Evolutionary conservation across 2,113 vertebrate genomes (phyloP), one percentile per base, ranked within the genome.

Genomic region (Sapajus apella): DNA sequence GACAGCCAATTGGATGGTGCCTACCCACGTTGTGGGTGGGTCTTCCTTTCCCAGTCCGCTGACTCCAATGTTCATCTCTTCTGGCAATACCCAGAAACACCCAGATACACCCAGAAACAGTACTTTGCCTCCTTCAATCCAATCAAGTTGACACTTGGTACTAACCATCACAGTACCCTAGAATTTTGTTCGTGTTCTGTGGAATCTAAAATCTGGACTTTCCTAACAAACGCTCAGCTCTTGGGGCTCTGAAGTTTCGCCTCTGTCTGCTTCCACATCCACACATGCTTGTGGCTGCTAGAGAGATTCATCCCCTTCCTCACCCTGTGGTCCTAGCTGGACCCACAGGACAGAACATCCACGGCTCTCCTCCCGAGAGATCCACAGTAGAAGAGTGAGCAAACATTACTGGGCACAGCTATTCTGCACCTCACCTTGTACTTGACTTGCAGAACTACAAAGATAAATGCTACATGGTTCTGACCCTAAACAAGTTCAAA

Each of bases 281-380:
- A 72, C 75, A 8, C 1, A 2, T 4, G 70, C 90, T 50, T 13
- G 2, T 5, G 56, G 85, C 47, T 87, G 85, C 20, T n/a, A 13
- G 25, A 30, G 32, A 68, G 12, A n/a, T 17, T 45, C 10, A 16
- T 17, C 58, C 83, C 73, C 55, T 25, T 37, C 2, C 0, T 8
- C 18, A 2, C 55, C 40, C 32, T 1, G 13, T 25, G 13, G 47
- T 35, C 85, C 61, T 16, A 21, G 35, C 20, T 4, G 25, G 58
- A 6, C 1, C 70, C 79, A 45, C 11, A 27, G 27, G n/a, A 16
- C 1, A 50, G 25, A 75, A 37, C 0, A 0, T 18, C 70, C 16
- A 1, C 27, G 3, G 3, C 40, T 18, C 0, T 40, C 37, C 47
- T 52, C 8, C 0, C 2, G 20, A 84, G 25, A 32, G 27, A 83